Percentiles rank a stretch among this genome's conserved stretches.
Conservation (phyloP, 2,797 vertebrate genomes). For the Rhadinocentrus ornatus region DNA sequence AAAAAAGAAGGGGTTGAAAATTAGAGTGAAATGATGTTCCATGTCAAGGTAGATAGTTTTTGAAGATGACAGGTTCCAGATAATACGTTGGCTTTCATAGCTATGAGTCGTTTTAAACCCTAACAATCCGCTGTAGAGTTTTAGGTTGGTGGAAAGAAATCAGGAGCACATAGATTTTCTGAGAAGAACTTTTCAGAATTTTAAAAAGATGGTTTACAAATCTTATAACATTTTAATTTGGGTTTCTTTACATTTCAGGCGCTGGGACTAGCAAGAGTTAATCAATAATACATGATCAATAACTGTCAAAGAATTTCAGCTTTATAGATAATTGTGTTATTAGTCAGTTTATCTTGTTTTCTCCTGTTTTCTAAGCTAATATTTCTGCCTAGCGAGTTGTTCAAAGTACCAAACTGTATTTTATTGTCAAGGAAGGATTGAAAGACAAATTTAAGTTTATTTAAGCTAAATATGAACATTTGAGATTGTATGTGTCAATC, state of each 20-base stretch:
- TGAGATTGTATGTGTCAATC: too few relatives aligned
- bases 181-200: background rate
- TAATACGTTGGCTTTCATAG: background rate
- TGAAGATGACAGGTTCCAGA: constrained; percentile 9
- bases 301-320: too few relatives aligned
- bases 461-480: too few relatives aligned
- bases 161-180: background rate
- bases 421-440: too few relatives aligned
- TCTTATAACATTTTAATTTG: background rate
- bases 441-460: too few relatives aligned
- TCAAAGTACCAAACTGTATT: too few relatives aligned
- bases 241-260: background rate
- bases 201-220: background rate
- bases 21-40: constrained; percentile 3
- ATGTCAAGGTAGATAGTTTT: background rate
- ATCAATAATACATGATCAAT: background rate
- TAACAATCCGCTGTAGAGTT: background rate
- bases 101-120: background rate
- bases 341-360: too few relatives aligned
- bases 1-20: background rate
- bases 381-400: too few relatives aligned
- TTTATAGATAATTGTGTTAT: background rate
- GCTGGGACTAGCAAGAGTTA: background rate
- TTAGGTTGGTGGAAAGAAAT: background rate
- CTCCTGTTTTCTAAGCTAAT: too few relatives aligned